Evolutionary conservation across 2,113 vertebrate genomes (phyloP), one percentile per base, ranked within the genome.

Genomic region (Rhea americana): DNA sequence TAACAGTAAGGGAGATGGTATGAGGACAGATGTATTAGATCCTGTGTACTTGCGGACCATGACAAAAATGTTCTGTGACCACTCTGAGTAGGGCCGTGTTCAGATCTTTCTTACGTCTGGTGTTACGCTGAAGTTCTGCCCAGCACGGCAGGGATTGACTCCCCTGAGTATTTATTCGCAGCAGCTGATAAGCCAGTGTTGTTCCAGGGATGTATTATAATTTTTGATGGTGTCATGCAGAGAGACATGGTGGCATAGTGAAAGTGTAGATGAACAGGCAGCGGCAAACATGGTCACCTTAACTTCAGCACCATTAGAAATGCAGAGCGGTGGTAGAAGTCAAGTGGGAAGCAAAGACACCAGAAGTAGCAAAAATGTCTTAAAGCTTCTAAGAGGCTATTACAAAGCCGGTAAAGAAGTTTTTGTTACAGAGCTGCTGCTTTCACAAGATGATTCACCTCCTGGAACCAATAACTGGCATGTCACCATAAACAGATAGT

Each of bases 361-460:
- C 53, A 58, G 19, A 71, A 91, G 11, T 18, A 80, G 28, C 26
- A 82, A 82, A 18, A 53, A 12, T 2, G 2, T 82, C 51, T 81
- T 74, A 50, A 61, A 37, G 70, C 53, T 91, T 93, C 53, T n/a
- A 65, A 77, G 68, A 30, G 68, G 37, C n/a, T 89, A 7, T 87
- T 94, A 21, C 10, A 85, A 56, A 82, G 62, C 79, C 78, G 87
- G 2, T 91, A 59, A 58, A 83, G 84, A 92, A 11, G 2, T 30
- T 82, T 93, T 93, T 84, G n/a, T 55, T 68, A 10, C 25, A 43
- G 67, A 58, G 16, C n/a, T 51, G 59, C 41, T 94, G 13, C 55
- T 32, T 79, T 76, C 51, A 67, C 21, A 80, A 61, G 79, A n/a
- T 67, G 24, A 8, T 84, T 94, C 92, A 17, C 28, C 59, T 87